phyloP scores from a whole-genome alignment of 2,888 invertebrate species.

The Eurytoma californica region DNA sequence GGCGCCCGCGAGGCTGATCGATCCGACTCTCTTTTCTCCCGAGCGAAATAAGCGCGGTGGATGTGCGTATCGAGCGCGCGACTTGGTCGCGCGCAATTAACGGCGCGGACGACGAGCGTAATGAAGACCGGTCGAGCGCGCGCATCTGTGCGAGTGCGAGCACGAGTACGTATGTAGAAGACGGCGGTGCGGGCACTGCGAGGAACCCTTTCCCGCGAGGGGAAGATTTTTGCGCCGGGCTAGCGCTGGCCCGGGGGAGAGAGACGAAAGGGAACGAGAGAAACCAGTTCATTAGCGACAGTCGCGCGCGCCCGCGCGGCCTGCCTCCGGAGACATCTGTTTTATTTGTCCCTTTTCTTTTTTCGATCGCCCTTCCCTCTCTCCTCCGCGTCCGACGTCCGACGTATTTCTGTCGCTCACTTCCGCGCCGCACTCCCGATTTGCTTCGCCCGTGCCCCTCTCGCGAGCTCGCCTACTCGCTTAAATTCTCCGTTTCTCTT shows the following conservation, averaged over 20 bases:
- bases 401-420: background rate
- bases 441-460: background rate
- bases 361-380: slow-evolving; percentile 46
- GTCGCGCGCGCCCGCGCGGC: slow-evolving; percentile 59
- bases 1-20: slow-evolving; percentile 1
- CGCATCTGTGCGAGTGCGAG: slow-evolving; percentile 34
- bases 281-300: slow-evolving; percentile 74
- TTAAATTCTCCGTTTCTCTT: background rate
- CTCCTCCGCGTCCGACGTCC: slow-evolving; percentile 2
- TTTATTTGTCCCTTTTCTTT: slow-evolving; percentile 67
- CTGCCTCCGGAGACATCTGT: slow-evolving; percentile 69
- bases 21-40: background rate
- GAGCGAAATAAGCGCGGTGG: background rate
- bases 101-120: slow-evolving; percentile 66
- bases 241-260: slow-evolving; percentile 50
- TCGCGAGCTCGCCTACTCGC: background rate
- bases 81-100: slow-evolving; percentile 67
- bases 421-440: slow-evolving; percentile 1
- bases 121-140: slow-evolving; percentile 70
- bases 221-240: slow-evolving; percentile 39
- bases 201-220: background rate
- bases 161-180: background rate
- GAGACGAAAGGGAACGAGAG: slow-evolving; percentile 64
- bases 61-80: background rate
- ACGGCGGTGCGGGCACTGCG: background rate